A percentile compares a stretch with the other conserved stretches of the same genome.
phyloP scores from a whole-genome alignment of 2,888 invertebrate genomes.

The Scotopteryx bipunctaria region DNA sequence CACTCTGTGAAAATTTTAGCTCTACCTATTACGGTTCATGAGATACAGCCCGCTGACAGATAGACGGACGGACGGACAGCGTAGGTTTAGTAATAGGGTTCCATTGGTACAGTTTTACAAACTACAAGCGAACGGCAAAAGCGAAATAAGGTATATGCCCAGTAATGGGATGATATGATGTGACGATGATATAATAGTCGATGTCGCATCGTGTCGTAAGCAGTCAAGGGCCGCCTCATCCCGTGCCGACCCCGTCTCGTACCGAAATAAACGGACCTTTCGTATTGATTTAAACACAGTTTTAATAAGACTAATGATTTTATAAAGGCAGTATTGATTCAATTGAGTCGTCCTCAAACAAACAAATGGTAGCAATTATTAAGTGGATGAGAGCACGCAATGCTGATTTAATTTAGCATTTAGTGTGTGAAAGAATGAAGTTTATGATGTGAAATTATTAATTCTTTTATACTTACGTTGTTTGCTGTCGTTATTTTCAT shows the following conservation, averaged over 20 bases:
- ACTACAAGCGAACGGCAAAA: too few relatives aligned
- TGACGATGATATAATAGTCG: too few relatives aligned
- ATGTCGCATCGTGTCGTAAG: too few relatives aligned
- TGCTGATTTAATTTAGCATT: slow-evolving; percentile 50
- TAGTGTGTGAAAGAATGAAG: slow-evolving; percentile 14
- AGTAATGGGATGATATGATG: too few relatives aligned
- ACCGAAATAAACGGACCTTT: neutral
- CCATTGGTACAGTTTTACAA: too few relatives aligned
- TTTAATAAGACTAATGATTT: slow-evolving; percentile 75
- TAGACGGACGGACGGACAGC: too few relatives aligned
- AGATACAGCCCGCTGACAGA: too few relatives aligned
- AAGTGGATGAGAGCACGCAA: slow-evolving; percentile 67
- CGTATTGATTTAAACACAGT: slow-evolving; percentile 66
- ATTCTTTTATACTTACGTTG: neutral
- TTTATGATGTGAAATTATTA: slow-evolving; percentile 2
- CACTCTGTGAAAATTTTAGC: too few relatives aligned
- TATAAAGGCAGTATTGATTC: slow-evolving; percentile 75
- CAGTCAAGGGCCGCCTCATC: neutral
- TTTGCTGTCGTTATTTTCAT: too few relatives aligned
- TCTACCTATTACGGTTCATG: too few relatives aligned
- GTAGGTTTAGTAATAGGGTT: too few relatives aligned
- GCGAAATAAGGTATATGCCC: too few relatives aligned
- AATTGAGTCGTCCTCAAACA: slow-evolving; percentile 70
- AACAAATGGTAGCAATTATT: slow-evolving; percentile 58
- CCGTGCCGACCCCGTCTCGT: slow-evolving; percentile 13